Base-by-base conservation (phyloP, 1,140 invertebrate genomes). In the Pectinophora gossypiella region DNA sequence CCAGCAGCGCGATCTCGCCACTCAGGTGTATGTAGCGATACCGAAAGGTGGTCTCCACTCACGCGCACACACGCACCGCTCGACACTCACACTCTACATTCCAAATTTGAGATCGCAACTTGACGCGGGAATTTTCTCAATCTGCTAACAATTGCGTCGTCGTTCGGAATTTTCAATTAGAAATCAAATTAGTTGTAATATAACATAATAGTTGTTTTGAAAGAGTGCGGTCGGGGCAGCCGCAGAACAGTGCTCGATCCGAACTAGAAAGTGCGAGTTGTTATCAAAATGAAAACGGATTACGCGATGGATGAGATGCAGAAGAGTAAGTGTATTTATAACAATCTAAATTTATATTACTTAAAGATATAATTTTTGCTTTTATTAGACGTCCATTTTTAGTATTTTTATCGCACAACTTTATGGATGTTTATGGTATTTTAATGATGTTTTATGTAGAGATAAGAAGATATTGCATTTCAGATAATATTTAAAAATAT, bases 221-320 rank as follows among this genome's bases (percentile, higher is more conserved):
- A 70, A 80, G 42, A 21, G 64, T 72, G 76, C 64, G 72, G 67
- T 72, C 51, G 50, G 40, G 58, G 58, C 61, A 48, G 45, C 58
- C 54, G 46, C 63, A 54, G 59, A 57, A 54, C 48, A 47, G 50
- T 45, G 58, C 52, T 55, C 50, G 43, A 44, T 59, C 43, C 64
- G 62, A 51, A 58, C 49, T 72, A 59, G 63, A 73, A 64, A 74
- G 72, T 82, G 76, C 47, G 51, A 40, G 36, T 40, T 40, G 36
- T 15, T 15, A 15, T 40, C 36, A 15, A 74, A 69, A 86, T 86
- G 83, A 86, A 86, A 77, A 81, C 83, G 76, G 83, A 86, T 83
- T 86, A 86, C 72, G 75, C 83, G 21, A 80, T 86, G 80, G 83
- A 86, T 78, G 83, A 84, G 53, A 76, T 84, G 79, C 83, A 86